phyloP scores from a whole-genome alignment of 1,140 invertebrate species.

The Scaptodrosophila lebanonensis region DNA sequence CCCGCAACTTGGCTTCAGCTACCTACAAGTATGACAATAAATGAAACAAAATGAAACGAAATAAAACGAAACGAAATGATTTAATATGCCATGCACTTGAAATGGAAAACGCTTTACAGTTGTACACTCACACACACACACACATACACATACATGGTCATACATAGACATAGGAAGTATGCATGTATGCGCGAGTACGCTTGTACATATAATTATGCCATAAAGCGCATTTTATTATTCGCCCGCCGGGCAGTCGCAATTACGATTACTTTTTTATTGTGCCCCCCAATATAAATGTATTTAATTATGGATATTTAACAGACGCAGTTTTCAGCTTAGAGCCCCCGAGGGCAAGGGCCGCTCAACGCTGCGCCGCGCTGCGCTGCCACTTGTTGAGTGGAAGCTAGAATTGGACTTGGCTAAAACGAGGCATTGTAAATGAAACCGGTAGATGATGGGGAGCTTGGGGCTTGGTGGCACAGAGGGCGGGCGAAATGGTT shows the following conservation, averaged over 20 bases:
- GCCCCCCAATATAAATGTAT: constrained; percentile 36
- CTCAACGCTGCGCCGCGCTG: no score
- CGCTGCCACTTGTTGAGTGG: neutral
- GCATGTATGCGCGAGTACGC: no score
- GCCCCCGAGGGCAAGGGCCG: neutral
- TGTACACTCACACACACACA: no score
- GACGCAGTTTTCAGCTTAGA: neutral
- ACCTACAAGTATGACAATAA: no score
- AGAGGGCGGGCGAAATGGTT: no score
- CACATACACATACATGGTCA: no score
- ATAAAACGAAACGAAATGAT: constrained; percentile 41
- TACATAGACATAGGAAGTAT: no score
- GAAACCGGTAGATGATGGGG: no score
- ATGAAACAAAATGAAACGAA: no score
- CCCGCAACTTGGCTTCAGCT: constrained; percentile 22
- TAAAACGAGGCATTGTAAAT: constrained; percentile 33
- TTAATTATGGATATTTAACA: constrained; percentile 56
- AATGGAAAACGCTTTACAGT: constrained; percentile 27
- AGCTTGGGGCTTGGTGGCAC: no score
- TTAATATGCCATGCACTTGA: constrained; percentile 40
- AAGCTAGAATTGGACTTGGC: no score
- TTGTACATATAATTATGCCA: constrained; percentile 48
- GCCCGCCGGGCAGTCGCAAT: constrained; percentile 17
- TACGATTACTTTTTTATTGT: constrained; percentile 19
- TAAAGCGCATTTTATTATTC: constrained; percentile 39